Evolutionary conservation across 2,888 invertebrate genomes (phyloP).

Genomic region (Metacarcinus magister): DNA sequence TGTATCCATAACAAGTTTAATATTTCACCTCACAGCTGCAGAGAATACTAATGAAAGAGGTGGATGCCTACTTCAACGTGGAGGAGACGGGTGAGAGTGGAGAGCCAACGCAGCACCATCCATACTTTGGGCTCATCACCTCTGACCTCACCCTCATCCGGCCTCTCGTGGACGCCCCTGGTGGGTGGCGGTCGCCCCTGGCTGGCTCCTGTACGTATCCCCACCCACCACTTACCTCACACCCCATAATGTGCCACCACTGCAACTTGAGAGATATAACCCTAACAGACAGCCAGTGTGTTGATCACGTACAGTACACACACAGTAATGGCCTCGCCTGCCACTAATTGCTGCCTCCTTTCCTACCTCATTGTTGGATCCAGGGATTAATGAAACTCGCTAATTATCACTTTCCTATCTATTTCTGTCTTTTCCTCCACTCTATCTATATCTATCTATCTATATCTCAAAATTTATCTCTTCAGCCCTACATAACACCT

Average conservation of each 20-base stretch:
- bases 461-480: not conserved
- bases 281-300: slow-evolving; percentile 51
- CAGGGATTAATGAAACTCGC: slow-evolving; percentile 9
- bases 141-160: slow-evolving; percentile 91
- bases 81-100: slow-evolving; percentile 81
- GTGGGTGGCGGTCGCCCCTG: slow-evolving; percentile 79
- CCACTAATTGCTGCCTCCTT: slow-evolving; percentile 33
- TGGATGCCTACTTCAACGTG: slow-evolving; percentile 87
- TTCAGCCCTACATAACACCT: not conserved
- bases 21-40: slow-evolving; percentile 86
- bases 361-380: slow-evolving; percentile 15
- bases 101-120: slow-evolving; percentile 86
- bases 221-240: slow-evolving; percentile 45
- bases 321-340: not conserved
- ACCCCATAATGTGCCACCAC: slow-evolving; percentile 42
- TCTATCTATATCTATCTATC: not conserved
- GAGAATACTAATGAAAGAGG: slow-evolving; percentile 92
- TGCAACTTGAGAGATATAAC: slow-evolving; percentile 49
- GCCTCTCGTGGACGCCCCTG: slow-evolving; percentile 86
- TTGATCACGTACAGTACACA: not conserved
- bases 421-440: not conserved
- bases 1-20: not conserved
- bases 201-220: slow-evolving; percentile 79
- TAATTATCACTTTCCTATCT: not conserved
- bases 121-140: slow-evolving; percentile 91